Percentiles rank a stretch among this genome's conserved stretches.
Conservation (phyloP, 2,888 invertebrate genomes). For the Baronia brevicornis region DNA sequence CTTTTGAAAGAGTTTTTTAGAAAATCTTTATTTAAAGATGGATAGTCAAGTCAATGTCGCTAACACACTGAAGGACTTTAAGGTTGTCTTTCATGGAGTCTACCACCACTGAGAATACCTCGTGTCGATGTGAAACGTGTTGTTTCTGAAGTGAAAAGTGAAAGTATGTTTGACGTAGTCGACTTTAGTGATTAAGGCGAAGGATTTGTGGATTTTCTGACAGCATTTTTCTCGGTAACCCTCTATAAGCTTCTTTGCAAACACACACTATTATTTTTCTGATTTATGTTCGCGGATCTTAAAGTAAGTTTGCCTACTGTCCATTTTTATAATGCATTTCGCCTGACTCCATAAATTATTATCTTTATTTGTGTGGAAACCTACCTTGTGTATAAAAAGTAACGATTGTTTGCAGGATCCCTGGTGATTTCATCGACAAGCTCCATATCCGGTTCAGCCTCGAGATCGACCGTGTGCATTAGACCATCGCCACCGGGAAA, state of each 20-base stretch:
- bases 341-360: background rate
- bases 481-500: slow-evolving; percentile 34
- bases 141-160: no score
- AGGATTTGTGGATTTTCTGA: background rate
- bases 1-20: no score
- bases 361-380: slow-evolving; percentile 1
- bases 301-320: background rate
- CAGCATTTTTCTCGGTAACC: background rate
- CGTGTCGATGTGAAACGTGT: no score
- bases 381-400: slow-evolving; percentile 32
- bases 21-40: no score
- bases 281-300: background rate
- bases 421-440: slow-evolving; percentile 30
- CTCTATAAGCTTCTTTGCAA: background rate
- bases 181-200: no score
- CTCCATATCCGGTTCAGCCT: slow-evolving; percentile 30
- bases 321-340: background rate
- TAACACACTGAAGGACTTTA: no score
- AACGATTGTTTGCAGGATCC: slow-evolving; percentile 36
- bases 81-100: no score
- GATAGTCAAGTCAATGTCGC: no score
- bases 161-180: no score
- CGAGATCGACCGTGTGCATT: slow-evolving; percentile 34
- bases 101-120: no score
- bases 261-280: no score